Evolutionary conservation across 2,797 vertebrate species (phyloP), one percentile per base, ranked within the genome.

Genomic region (Lates japonicus): DNA sequence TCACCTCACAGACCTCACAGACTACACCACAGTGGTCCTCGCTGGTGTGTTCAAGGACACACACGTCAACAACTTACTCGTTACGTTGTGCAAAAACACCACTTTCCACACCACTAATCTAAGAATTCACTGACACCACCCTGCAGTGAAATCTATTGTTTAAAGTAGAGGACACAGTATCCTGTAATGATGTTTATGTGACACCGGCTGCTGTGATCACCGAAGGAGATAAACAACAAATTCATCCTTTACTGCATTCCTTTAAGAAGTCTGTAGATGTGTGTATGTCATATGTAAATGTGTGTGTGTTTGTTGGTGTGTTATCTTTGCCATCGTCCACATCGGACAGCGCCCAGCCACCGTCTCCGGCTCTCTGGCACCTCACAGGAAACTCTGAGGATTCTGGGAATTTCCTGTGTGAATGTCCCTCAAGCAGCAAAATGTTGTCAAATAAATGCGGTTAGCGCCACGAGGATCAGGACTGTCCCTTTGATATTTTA

Each of bases 331-430:
- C 48, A 66, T 88, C 79, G 54, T 68, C 48, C 76, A 74, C 74
- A 93, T 94, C 94, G 81, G 87, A 88, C 86, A 86, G 87, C 79
- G 80, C 76, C 85, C 88, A 66, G 88, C 74, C 81, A 89, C 68
- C 72, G 73, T 74, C 79, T 52, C 68, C 70, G 85, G 80, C 86
- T 91, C 74, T 72, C 77, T 91, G 94, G 93, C 90, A 93, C 93
- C 94, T 90, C 78, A 92, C 94, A 95, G 94, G 94, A 95, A 95
- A 82, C 84, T 16, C 42, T 48, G 76, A 90, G 88, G 88, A 90
- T 66, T 86, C 72, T 70, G 79, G 87, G 63, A 80, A 90, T 89
- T 95, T 95, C 93, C 94, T 93, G 88, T 74, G 67, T 58, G 66
- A 86, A 88, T 13, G 76, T 80, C 80, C 70, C 67, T 63, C 41